Evolutionary conservation across 1,140 invertebrate genomes (phyloP).

Genomic region (Lepidostoma basale): DNA sequence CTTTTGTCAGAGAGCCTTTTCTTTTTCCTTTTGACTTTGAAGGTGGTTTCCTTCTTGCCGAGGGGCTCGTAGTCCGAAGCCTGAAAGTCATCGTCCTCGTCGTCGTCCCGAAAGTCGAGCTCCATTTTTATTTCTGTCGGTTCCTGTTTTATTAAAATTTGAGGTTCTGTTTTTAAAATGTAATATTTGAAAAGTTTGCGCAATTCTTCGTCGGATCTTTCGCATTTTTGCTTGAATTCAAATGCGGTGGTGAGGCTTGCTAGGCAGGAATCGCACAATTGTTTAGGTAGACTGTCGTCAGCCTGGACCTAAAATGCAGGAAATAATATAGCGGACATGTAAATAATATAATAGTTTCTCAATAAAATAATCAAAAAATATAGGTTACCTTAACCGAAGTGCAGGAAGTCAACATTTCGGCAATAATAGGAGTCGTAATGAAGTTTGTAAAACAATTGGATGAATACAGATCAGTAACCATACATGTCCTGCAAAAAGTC

Average conservation of each 20-base stretch:
- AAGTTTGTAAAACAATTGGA: conserved; percentile 36
- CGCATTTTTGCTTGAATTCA: conserved; percentile 42
- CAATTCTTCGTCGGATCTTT: conserved; percentile 36
- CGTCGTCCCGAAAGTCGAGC: conserved; percentile 29
- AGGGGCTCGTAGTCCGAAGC: conserved; percentile 41
- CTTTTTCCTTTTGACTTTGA: conserved; percentile 38
- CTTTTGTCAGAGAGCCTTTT: neutral
- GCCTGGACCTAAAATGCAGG: conserved; percentile 27
- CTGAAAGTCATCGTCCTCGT: conserved; percentile 40
- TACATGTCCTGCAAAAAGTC: conserved; percentile 36
- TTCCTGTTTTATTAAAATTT: conserved; percentile 39
- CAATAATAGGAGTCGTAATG: conserved; percentile 29
- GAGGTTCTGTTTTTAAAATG: conserved; percentile 8
- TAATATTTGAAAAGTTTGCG: conserved; percentile 34
- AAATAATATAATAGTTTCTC: neutral
- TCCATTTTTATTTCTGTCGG: conserved; percentile 41
- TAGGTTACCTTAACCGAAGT: conserved; percentile 30
- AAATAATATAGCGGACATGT: neutral
- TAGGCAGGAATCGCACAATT: conserved; percentile 39
- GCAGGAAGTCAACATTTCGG: conserved; percentile 39
- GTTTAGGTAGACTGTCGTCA: conserved; percentile 38
- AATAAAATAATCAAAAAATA: neutral
- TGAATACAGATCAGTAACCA: conserved; percentile 23
- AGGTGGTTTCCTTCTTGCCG: conserved; percentile 4
- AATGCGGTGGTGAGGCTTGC: conserved; percentile 29